Conservation (phyloP, 2,888 invertebrate genomes). For the Brenthis daphne region DNA sequence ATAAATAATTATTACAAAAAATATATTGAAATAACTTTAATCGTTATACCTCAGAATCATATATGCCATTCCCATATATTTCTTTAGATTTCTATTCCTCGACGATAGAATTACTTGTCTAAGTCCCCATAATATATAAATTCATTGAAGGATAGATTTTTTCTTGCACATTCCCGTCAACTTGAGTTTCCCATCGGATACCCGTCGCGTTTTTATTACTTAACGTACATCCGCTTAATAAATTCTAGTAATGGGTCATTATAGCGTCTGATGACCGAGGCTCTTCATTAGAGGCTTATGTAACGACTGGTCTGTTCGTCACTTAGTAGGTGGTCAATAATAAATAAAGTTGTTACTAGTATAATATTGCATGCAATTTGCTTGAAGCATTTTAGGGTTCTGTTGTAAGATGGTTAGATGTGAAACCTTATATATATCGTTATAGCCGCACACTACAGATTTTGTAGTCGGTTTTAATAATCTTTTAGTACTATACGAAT, state of each 20-base stretch:
- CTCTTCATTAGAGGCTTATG: constrained; percentile 28
- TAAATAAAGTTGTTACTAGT: neutral
- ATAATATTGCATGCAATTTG: neutral
- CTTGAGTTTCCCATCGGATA: constrained; percentile 25
- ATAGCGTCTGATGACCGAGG: constrained; percentile 24
- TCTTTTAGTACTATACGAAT: too few species aligned
- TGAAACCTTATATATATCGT: too few species aligned
- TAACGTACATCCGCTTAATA: constrained; percentile 38
- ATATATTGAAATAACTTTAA: too few species aligned
- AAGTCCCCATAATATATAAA: neutral
- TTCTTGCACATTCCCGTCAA: constrained; percentile 22
- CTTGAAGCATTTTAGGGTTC: neutral
- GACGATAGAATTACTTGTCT: too few species aligned
- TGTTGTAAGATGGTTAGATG: too few species aligned
- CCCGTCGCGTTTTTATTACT: constrained; percentile 36
- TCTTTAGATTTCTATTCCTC: too few species aligned
- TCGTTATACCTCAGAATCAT: too few species aligned
- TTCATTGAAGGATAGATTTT: neutral
- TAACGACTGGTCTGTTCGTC: constrained; percentile 21
- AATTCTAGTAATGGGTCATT: constrained; percentile 36
- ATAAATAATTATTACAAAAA: too few species aligned
- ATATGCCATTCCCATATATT: too few species aligned
- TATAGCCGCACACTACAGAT: too few species aligned
- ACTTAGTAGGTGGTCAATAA: constrained; percentile 30
- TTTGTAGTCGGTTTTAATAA: too few species aligned